Conservation (phyloP, 2,888 invertebrate species). For the Heterodera filipjevi region DNA sequence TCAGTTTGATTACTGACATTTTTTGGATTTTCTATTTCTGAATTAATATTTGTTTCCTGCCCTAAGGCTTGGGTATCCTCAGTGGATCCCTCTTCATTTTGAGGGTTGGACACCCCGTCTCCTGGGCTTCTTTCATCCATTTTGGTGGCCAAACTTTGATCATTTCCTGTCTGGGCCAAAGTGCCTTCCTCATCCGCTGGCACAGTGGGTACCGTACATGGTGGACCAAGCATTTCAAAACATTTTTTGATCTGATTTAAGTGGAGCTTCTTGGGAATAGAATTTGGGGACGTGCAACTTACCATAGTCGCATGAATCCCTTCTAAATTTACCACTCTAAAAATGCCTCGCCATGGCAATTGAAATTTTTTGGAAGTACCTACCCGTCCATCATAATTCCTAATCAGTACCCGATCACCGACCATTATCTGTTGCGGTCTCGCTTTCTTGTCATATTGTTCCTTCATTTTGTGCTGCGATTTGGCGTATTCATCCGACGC, state of each 20-base stretch:
- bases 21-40: background rate
- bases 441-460: too few relatives aligned
- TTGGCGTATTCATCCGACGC: too few relatives aligned
- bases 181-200: background rate
- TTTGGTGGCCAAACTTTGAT: background rate
- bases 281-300: background rate
- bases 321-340: too few relatives aligned
- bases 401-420: too few relatives aligned
- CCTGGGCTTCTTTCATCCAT: too few relatives aligned
- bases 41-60: background rate
- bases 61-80: background rate
- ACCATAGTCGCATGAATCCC: constrained; percentile 28
- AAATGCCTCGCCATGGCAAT: too few relatives aligned
- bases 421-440: too few relatives aligned
- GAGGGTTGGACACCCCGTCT: background rate
- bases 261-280: background rate
- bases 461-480: too few relatives aligned
- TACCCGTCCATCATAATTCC: too few relatives aligned
- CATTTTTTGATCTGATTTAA: background rate
- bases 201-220: background rate
- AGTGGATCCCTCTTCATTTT: background rate
- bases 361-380: too few relatives aligned
- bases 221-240: background rate
- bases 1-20: background rate
- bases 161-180: background rate